Base-by-base conservation (phyloP, 53 echinoderm and acorn worm genomes). In the Temnopleurus reevesii region DNA sequence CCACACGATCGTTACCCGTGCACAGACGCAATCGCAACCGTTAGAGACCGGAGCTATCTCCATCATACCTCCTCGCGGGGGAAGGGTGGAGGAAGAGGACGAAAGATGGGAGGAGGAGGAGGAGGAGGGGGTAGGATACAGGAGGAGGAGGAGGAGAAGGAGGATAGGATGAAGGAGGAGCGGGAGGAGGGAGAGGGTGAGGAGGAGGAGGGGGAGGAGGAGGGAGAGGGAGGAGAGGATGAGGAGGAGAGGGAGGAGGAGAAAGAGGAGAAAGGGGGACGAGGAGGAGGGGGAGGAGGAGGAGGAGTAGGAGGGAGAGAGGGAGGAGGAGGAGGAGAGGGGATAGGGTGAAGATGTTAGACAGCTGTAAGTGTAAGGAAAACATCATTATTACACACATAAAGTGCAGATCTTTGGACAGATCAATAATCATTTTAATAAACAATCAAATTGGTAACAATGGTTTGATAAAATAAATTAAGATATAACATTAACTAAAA, bases 1-100 rank as follows among this genome's bases (percentile, higher is more conserved):
- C 54, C 31, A 12, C 54, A 29, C 54, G 54, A 83, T 83, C 83
- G 83, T 83, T 83, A 19, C 56, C 83, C 35, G 55, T 15, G 54
- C 34, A 33, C 36, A 60, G 86, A 85, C 86, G 86, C 86, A 61
- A 85, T 43, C 6, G 43, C 86, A 41, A 58, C 59, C 86, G 86
- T 21, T 85, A 25, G 38, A 38, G 49, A 36, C 28, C n/a, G 41
- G 21, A 45, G 45, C 43, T 25, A 45, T 61, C 60, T 60, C 26
- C 17, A 21, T 46, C 86, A 25, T 35, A 59, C 61, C 27, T n/a
- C 46, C 25, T 19, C 17, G 81, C 43, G 63, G 24, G 2, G 34
- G 83, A 0, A 53, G 57, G 28, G 29, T 26, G 49, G n/a, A 79
- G 47, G 43, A 71, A 41, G 41, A 71, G 41, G 71, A 41, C 21